A percentile compares a stretch with the other conserved stretches of the same genome.
Conservation (phyloP, 2,113 vertebrate genomes). For the Amphilophus citrinellus region DNA sequence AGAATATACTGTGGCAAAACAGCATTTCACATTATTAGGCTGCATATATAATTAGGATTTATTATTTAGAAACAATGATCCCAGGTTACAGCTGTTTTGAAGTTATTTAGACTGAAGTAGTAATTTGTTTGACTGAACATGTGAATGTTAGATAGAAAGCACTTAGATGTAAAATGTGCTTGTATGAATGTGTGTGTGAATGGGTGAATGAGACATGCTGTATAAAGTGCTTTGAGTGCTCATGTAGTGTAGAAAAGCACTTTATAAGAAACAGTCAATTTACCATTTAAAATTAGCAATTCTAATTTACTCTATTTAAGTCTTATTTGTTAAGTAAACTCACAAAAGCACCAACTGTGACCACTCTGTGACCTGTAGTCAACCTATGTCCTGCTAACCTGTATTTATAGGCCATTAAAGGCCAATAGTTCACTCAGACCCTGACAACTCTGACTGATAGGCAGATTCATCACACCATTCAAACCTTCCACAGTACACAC, state of each 20-base stretch:
- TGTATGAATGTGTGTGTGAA: too few species aligned
- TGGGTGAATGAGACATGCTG: too few species aligned
- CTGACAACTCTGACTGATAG: constrained; percentile 70
- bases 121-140: not conserved
- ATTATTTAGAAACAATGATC: not conserved
- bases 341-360: constrained; percentile 2
- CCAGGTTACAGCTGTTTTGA: not conserved
- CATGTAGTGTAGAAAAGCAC: too few species aligned
- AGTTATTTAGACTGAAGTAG: not conserved
- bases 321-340: not conserved
- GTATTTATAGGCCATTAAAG: constrained; percentile 73
- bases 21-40: not conserved
- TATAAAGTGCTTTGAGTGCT: too few species aligned
- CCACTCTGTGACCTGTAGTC: constrained; percentile 53
- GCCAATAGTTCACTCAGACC: constrained; percentile 66
- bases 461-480: constrained; percentile 65
- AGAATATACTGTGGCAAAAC: not conserved
- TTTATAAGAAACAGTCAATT: too few species aligned
- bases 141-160: too few species aligned
- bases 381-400: constrained; percentile 76
- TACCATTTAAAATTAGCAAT: not conserved
- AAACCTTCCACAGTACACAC: constrained; percentile 36
- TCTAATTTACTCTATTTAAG: constrained; percentile 4
- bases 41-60: not conserved
- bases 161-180: too few species aligned